Conservation (phyloP, 2,888 invertebrate genomes). For the Pseudoips prasinana region DNA sequence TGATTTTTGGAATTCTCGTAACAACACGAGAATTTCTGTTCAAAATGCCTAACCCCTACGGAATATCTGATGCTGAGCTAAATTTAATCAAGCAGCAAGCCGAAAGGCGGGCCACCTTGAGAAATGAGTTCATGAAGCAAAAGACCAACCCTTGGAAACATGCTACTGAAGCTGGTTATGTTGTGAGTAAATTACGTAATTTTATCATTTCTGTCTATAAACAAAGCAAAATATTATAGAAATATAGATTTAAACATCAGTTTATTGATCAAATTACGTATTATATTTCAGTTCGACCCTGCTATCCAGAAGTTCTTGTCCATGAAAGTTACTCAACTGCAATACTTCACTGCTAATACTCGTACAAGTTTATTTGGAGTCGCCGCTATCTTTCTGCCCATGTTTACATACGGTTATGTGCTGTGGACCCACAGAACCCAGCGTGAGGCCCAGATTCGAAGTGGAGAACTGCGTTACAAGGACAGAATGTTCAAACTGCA, state of each 20-base stretch:
- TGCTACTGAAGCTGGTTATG: conserved; percentile 85
- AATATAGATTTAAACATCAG: not conserved
- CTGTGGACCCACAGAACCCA: conserved; percentile 76
- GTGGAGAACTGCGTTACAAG: conserved; percentile 88
- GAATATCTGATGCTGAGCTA: conserved; percentile 75
- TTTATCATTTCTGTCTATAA: conserved; percentile 21
- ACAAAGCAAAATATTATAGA: not conserved
- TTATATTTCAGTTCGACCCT: conserved; percentile 88
- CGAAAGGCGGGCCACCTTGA: conserved; percentile 80
- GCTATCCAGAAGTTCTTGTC: conserved; percentile 88
- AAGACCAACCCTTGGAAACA: conserved; percentile 87
- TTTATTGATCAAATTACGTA: not conserved
- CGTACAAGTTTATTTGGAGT: conserved; percentile 79
- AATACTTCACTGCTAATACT: conserved; percentile 85
- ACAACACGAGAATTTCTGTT: not conserved
- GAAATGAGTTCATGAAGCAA: conserved; percentile 88
- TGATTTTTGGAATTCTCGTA: conserved; percentile 6
- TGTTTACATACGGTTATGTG: conserved; percentile 75
- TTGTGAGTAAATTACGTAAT: conserved; percentile 85
- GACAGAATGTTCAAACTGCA: conserved; percentile 87
- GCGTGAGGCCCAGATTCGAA: conserved; percentile 83
- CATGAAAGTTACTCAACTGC: conserved; percentile 84
- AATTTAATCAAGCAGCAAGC: conserved; percentile 83
- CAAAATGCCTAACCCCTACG: conserved; percentile 75
- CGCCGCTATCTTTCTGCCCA: conserved; percentile 78